A percentile compares a stretch with the other conserved stretches of the same genome.
Evolutionary conservation across 2,113 vertebrate species (phyloP).

Genomic region (Balaeniceps rex): DNA sequence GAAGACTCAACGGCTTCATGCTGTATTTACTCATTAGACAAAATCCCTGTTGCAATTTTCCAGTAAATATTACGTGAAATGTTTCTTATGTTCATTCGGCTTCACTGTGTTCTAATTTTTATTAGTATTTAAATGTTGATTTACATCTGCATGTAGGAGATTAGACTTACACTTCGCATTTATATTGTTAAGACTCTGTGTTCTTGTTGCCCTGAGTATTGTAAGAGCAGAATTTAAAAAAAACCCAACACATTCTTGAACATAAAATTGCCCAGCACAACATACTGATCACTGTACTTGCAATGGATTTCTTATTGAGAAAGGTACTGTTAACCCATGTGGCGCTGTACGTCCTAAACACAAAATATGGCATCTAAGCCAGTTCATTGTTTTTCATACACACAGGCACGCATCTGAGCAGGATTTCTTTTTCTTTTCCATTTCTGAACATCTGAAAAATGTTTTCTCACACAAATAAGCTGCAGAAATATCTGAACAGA

Average conservation of each 20-base stretch:
- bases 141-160: neutral
- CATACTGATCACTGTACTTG: neutral
- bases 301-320: neutral
- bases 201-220: conserved; percentile 1
- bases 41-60: conserved; percentile 29
- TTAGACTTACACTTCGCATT: conserved; percentile 12
- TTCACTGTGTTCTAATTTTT: conserved; percentile 46
- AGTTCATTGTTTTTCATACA: neutral
- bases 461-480: neutral
- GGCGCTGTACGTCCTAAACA: neutral
- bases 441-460: neutral
- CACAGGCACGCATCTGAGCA: neutral
- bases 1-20: conserved; percentile 33
- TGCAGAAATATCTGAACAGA: neutral
- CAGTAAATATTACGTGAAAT: conserved; percentile 47
- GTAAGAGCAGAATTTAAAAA: neutral
- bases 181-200: neutral
- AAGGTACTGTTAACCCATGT: neutral
- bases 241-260: neutral
- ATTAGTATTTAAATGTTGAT: conserved; percentile 37
- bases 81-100: conserved; percentile 23
- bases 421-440: neutral
- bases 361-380: neutral
- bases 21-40: conserved; percentile 53
- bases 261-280: neutral